Evolutionary conservation across 2,797 vertebrate genomes (phyloP).

Genomic region (Yasuhikotakia modesta): DNA sequence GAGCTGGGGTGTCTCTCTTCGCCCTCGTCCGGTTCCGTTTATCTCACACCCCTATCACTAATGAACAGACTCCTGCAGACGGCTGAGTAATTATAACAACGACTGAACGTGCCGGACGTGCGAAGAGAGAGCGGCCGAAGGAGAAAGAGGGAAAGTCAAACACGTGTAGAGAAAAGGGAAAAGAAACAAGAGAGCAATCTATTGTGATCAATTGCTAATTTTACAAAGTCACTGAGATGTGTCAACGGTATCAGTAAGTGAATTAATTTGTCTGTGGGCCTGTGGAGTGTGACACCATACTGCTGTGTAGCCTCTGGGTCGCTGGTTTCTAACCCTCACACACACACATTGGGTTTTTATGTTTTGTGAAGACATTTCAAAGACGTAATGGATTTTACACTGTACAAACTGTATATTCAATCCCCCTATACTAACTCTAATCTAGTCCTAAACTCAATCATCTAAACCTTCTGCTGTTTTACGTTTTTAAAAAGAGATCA

Average conservation of each 20-base stretch:
- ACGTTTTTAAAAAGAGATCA: too few relatives aligned
- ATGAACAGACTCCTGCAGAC: slow-evolving; percentile 72
- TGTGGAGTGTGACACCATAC: slow-evolving; percentile 76
- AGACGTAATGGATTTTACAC: too few relatives aligned
- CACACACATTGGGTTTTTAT: too few relatives aligned
- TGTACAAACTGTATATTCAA: too few relatives aligned
- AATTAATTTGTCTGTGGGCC: slow-evolving; percentile 83
- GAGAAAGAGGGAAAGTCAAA: slow-evolving; percentile 32
- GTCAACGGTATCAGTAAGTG: slow-evolving; percentile 86
- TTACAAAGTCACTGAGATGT: slow-evolving; percentile 87
- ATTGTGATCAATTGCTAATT: slow-evolving; percentile 94
- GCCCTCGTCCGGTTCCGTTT: slow-evolving; percentile 60
- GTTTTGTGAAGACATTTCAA: too few relatives aligned
- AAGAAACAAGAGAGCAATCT: slow-evolving; percentile 22
- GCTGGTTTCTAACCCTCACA: slow-evolving; percentile 62
- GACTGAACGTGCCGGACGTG: slow-evolving; percentile 80
- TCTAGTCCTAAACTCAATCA: too few relatives aligned
- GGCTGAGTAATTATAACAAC: slow-evolving; percentile 83
- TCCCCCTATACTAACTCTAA: too few relatives aligned
- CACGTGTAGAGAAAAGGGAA: slow-evolving; percentile 25
- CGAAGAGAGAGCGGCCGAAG: slow-evolving; percentile 67
- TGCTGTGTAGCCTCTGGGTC: slow-evolving; percentile 68
- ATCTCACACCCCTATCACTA: slow-evolving; percentile 69
- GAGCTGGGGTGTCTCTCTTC: slow-evolving; percentile 34
- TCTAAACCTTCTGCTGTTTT: too few relatives aligned